Base-by-base conservation (phyloP, 1,140 invertebrate species). In the Drosophila funebris region DNA sequence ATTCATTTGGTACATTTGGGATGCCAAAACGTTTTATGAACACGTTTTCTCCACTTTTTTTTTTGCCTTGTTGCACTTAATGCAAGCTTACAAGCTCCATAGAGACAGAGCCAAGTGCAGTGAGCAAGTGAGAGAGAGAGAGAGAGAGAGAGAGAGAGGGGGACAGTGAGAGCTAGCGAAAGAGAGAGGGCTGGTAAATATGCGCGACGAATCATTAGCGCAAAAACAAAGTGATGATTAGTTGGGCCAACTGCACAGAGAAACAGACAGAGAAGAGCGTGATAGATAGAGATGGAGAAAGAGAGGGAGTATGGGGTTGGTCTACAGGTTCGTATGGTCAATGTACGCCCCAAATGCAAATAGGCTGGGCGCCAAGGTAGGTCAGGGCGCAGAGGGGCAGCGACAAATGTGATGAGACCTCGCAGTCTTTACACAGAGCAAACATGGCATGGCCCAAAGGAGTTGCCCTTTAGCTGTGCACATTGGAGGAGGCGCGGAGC, bases 1-100 rank as follows among this genome's bases (percentile, higher is more conserved):
- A 66, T 77, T 13, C 29, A 29, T 48, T 46, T 36, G 50, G 48
- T 66, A 61, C 82, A 77, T 87, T 85, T 85, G 78, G 78, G 82
- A 78, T 87, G 75, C 78, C 83, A 82, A 85, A 85, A 88, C 82
- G 82, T 85, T 85, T 85, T 85, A 84, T 84, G 67, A 85, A 87
- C 78, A 82, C 78, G 71, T 68, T 72, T 72, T 37, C 52, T 31
- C 14, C 37, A 46, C 43, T 41, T 39, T 13, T 24, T 48, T 37
- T 41, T 52, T 37, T 66, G 16, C 16, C 37, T 61, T 61, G 36
- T 80, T 29, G 48, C 81, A 77, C 66, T 87, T 78, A 82, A 78
- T 72, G 71, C 46, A 46, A 53, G 56, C 46, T 67, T 66, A 63
- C 52, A 24, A 53, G 61, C 37, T 39, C 62, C 76, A 53, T n/a